Percentiles rank a stretch among this genome's conserved stretches.
Conservation (phyloP, 1,140 invertebrate species). For the Aradophagus sp. region DNA sequence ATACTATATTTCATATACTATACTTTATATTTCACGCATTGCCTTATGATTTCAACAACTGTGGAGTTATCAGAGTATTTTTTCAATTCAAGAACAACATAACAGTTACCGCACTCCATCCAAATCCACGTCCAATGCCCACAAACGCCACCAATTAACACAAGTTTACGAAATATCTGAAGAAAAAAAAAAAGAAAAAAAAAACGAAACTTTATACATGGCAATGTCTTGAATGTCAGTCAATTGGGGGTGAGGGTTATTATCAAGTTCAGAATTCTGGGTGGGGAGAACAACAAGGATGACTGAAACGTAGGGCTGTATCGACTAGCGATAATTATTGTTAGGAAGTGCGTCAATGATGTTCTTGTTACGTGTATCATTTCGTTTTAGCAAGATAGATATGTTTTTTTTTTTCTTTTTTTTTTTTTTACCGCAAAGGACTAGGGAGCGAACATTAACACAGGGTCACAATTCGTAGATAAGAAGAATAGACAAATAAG, state of each 20-base stretch:
- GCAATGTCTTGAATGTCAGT: conserved; percentile 16
- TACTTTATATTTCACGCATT: too few relatives aligned
- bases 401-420: conserved; percentile 24
- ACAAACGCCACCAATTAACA: conserved; percentile 61
- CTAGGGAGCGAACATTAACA: conserved; percentile 21
- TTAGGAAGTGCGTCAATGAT: conserved; percentile 13
- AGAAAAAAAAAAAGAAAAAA: conserved; percentile 26
- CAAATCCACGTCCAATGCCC: conserved; percentile 71
- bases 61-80: conserved; percentile 15
- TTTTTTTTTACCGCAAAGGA: too few relatives aligned
- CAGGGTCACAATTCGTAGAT: conserved; percentile 52
- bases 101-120: conserved; percentile 71
- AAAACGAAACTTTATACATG: conserved; percentile 14
- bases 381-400: conserved; percentile 11
- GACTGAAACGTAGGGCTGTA: conserved; percentile 36
- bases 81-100: conserved; percentile 43
- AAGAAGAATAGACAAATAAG: conserved; percentile 45
- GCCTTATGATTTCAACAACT: too few relatives aligned
- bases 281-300: conserved; percentile 32
- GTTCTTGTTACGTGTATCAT: conserved; percentile 23
- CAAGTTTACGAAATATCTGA: neutral
- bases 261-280: conserved; percentile 26
- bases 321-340: conserved; percentile 51
- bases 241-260: conserved; percentile 16
- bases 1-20: too few relatives aligned